phyloP scores from a whole-genome alignment of 2,797 vertebrate genomes.

The Thamnophis elegans region DNA sequence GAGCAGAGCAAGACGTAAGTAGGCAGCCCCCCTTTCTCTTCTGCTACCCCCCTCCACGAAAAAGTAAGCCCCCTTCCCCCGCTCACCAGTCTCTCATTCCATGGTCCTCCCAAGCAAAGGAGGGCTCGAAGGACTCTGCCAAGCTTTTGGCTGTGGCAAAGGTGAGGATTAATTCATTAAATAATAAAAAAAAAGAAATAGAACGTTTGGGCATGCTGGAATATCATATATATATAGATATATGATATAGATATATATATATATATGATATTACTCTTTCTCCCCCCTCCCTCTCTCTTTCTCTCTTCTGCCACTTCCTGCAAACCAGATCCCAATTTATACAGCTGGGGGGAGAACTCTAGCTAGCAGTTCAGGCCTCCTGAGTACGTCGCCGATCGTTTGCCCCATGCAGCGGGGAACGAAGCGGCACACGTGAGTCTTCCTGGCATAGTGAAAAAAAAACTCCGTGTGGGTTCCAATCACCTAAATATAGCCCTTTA shows the following conservation, averaged over 20 bases:
- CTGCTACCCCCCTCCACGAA: not conserved
- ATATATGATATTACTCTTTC: too few relatives aligned
- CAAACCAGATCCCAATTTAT: constrained; percentile 91
- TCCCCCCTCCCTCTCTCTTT: not conserved
- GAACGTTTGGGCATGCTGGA: not conserved
- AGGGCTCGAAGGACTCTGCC: constrained; percentile 24
- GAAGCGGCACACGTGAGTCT: constrained; percentile 93
- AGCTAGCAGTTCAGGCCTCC: constrained; percentile 94
- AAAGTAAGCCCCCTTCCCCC: too few relatives aligned
- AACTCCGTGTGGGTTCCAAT: rapidly evolving
- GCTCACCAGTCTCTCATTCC: constrained; percentile 21
- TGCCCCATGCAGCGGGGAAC: constrained; percentile 86
- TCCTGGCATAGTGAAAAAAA: too few relatives aligned
- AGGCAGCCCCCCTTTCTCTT: constrained; percentile 32
- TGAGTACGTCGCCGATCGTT: constrained; percentile 92
- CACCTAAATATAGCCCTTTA: rapidly evolving
- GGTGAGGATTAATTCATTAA: not conserved
- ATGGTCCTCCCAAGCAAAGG: not conserved
- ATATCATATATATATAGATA: not conserved
- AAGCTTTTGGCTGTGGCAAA: too few relatives aligned
- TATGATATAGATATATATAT: too few relatives aligned
- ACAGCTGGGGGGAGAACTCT: constrained; percentile 99
- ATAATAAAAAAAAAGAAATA: not conserved
- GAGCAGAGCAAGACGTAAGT: constrained; percentile 98
- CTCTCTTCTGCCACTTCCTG: constrained; percentile 16